phyloP scores from a whole-genome alignment of 2,888 invertebrate genomes.

The Achlya flavicornis region DNA sequence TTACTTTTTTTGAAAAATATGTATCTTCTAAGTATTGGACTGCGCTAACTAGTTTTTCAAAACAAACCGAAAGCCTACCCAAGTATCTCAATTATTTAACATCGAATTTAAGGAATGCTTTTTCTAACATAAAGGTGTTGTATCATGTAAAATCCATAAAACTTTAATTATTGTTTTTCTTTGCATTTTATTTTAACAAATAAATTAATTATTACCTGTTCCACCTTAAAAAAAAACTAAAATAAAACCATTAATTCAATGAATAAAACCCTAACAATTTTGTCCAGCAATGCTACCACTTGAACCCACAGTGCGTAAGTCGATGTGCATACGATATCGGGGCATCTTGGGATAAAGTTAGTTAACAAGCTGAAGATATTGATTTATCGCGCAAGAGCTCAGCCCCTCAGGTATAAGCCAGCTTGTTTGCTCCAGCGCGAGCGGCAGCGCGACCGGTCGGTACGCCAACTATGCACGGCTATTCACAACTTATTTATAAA shows the following conservation, averaged over 20 bases:
- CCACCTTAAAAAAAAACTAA: too few species aligned
- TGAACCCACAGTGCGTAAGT: slow-evolving; percentile 44
- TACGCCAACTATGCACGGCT: slow-evolving; percentile 2
- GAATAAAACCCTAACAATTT: slow-evolving; percentile 13
- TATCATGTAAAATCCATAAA: too few species aligned
- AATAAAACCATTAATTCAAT: too few species aligned
- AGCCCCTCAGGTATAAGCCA: slow-evolving; percentile 60
- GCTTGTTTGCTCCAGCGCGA: slow-evolving; percentile 8
- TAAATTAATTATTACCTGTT: too few species aligned
- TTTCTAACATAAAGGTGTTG: too few species aligned
- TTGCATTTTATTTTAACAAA: too few species aligned
- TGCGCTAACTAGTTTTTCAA: too few species aligned
- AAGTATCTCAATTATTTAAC: not conserved
- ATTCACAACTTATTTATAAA: slow-evolving; percentile 12
- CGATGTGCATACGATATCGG: slow-evolving; percentile 64
- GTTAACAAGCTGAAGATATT: slow-evolving; percentile 73
- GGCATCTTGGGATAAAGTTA: slow-evolving; percentile 72
- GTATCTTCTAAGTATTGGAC: too few species aligned
- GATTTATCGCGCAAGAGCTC: slow-evolving; percentile 61
- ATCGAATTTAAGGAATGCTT: too few species aligned
- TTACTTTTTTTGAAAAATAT: too few species aligned
- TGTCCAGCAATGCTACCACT: slow-evolving; percentile 11
- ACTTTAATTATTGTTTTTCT: too few species aligned
- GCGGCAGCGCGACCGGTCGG: not conserved
- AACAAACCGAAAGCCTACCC: too few species aligned